A percentile compares a stretch with the other conserved stretches of the same genome.
Evolutionary conservation across 2,797 vertebrate genomes (phyloP).

Genomic region (Intellagama lesueurii): DNA sequence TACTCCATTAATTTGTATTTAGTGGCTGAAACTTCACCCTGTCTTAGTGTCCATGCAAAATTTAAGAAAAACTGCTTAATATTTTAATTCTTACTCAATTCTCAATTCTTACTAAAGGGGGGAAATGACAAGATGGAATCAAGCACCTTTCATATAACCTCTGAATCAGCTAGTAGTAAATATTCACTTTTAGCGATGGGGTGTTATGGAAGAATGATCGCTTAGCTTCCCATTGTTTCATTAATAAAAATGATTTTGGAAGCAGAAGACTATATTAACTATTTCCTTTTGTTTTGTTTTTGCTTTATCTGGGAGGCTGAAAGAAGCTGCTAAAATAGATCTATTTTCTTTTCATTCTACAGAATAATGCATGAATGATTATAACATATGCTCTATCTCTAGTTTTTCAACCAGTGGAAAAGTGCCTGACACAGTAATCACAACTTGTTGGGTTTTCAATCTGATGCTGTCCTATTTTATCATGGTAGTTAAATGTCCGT

Average conservation of each 20-base stretch:
- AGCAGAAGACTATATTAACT: slow-evolving; percentile 74
- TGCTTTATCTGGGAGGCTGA: slow-evolving; percentile 74
- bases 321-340: slow-evolving; percentile 84
- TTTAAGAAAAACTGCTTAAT: slow-evolving; percentile 40
- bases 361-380: slow-evolving; percentile 86
- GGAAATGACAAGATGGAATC: not conserved
- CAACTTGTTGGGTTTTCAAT: slow-evolving; percentile 88
- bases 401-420: slow-evolving; percentile 80
- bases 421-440: slow-evolving; percentile 88
- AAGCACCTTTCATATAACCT: slow-evolving; percentile 43
- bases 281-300: slow-evolving; percentile 69
- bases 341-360: slow-evolving; percentile 85
- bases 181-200: slow-evolving; percentile 36
- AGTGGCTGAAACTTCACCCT: slow-evolving; percentile 35
- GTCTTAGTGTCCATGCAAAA: slow-evolving; percentile 43
- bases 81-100: slow-evolving; percentile 50
- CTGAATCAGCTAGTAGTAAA: slow-evolving; percentile 66
- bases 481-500: slow-evolving; percentile 86
- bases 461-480: slow-evolving; percentile 87
- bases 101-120: slow-evolving; percentile 50
- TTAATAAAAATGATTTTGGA: slow-evolving; percentile 81
- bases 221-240: slow-evolving; percentile 75
- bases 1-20: slow-evolving; percentile 28
- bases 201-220: slow-evolving; percentile 57
- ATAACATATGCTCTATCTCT: slow-evolving; percentile 83